Evolutionary conservation across 2,797 vertebrate species (phyloP).

Genomic region (Manis pentadactyla): DNA sequence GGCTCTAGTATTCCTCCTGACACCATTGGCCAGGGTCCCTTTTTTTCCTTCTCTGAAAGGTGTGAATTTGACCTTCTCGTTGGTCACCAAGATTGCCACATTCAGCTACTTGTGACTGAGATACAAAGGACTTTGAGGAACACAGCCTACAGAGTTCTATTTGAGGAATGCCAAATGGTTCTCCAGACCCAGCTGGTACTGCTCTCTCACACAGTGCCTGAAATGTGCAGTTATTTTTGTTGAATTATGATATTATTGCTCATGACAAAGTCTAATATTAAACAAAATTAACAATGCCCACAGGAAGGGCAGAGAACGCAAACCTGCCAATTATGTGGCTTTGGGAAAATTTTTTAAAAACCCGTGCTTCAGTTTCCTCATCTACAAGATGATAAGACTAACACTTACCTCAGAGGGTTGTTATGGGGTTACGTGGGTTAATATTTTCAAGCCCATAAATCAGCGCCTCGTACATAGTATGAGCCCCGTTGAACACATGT

Average conservation of each 20-base stretch:
- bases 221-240: conserved; percentile 71
- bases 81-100: conserved; percentile 65
- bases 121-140: conserved; percentile 63
- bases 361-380: conserved; percentile 2
- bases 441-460: background rate
- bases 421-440: background rate
- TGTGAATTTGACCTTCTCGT: conserved; percentile 68
- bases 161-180: conserved; percentile 78
- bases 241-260: conserved; percentile 76
- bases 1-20: conserved; percentile 28
- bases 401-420: background rate
- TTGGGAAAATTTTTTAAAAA: background rate
- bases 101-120: conserved; percentile 58
- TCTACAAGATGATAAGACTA: background rate
- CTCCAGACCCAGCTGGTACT: conserved; percentile 69
- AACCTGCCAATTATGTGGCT: background rate
- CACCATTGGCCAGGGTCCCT: background rate
- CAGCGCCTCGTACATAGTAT: background rate
- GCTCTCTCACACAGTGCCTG: conserved; percentile 55
- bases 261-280: conserved; percentile 66
- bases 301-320: background rate
- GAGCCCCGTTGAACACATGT: background rate
- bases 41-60: conserved; percentile 15
- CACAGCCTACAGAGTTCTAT: conserved; percentile 79
- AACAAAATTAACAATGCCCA: conserved; percentile 29